These are phyloP conservation scores for Crocuta crocuta DNA, from an alignment of 2,113 vertebrate species.

Conservation along the genomic window DNA sequence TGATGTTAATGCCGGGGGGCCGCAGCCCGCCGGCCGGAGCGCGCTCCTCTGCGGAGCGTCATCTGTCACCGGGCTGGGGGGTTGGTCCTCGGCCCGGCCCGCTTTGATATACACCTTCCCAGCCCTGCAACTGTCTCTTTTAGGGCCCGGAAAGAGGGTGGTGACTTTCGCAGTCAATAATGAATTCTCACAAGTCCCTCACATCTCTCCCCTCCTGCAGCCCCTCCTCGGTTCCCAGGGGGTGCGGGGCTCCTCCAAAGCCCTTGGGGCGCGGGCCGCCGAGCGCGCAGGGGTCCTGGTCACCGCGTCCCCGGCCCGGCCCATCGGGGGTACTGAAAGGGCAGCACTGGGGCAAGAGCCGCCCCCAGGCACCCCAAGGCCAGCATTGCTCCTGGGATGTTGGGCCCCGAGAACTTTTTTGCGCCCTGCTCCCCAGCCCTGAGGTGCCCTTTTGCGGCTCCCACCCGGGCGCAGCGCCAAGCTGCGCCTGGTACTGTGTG, in stretches of 20 bases:
- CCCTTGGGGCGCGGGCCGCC: neutral
- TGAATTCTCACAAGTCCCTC: slow-evolving; percentile 77
- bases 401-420: neutral
- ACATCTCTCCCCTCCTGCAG: slow-evolving; percentile 56
- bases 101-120: slow-evolving; percentile 85
- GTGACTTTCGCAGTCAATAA: slow-evolving; percentile 82
- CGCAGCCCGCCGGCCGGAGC: slow-evolving; percentile 50
- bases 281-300: neutral
- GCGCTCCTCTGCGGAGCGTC: slow-evolving; percentile 63
- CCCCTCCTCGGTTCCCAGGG: slow-evolving; percentile 75
- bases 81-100: neutral
- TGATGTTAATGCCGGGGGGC: slow-evolving; percentile 83
- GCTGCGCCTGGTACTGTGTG: rapidly evolving
- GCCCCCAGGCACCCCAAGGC: neutral
- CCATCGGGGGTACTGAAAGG: neutral
- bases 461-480: neutral
- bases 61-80: slow-evolving; percentile 73
- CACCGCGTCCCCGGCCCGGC: neutral
- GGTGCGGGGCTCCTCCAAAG: slow-evolving; percentile 68
- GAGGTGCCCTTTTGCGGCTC: neutral
- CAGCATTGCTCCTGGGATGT: neutral
- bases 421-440: neutral
- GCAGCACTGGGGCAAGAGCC: neutral
- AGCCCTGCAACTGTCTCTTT: slow-evolving; percentile 72
- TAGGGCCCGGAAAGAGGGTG: slow-evolving; percentile 64